Conservation (phyloP, 1,140 invertebrate species). For the Cataglyphis hispanica region DNA sequence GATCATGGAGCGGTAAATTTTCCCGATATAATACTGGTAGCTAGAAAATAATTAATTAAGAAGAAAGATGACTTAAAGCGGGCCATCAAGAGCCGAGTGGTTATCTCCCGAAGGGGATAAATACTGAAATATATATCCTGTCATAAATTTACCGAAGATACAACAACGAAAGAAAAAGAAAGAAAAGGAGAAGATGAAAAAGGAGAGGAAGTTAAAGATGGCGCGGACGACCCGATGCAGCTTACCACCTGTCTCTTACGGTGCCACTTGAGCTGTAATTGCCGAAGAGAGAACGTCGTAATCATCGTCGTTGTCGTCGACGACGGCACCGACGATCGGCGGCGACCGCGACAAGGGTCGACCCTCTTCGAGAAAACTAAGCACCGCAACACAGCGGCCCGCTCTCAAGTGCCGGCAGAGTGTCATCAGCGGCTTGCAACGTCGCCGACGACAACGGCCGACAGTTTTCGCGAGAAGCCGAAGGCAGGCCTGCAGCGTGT, state of each 20-base stretch:
- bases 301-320: slow-evolving; percentile 70
- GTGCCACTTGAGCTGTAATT: slow-evolving; percentile 79
- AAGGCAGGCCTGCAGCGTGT: slow-evolving; percentile 63
- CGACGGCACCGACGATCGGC: slow-evolving; percentile 67
- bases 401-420: slow-evolving; percentile 70
- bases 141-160: slow-evolving; percentile 65
- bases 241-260: slow-evolving; percentile 79
- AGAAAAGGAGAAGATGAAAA: slow-evolving; percentile 20
- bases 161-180: neutral
- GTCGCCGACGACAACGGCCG: slow-evolving; percentile 71
- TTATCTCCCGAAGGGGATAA: slow-evolving; percentile 49
- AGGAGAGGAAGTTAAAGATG: slow-evolving; percentile 60
- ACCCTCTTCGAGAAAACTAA: slow-evolving; percentile 71
- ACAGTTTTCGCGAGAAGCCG: slow-evolving; percentile 74
- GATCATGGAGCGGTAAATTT: slow-evolving; percentile 48
- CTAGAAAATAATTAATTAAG: slow-evolving; percentile 60
- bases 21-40: slow-evolving; percentile 41
- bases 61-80: slow-evolving; percentile 49
- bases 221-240: slow-evolving; percentile 64
- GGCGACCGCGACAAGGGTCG: slow-evolving; percentile 66
- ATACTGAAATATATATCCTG: slow-evolving; percentile 49
- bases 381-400: slow-evolving; percentile 55
- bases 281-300: slow-evolving; percentile 75
- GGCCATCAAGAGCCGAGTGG: slow-evolving; percentile 43
- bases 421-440: slow-evolving; percentile 76